phyloP scores from a whole-genome alignment of 2,797 vertebrate genomes.

The Paramormyrops hopkinsi region DNA sequence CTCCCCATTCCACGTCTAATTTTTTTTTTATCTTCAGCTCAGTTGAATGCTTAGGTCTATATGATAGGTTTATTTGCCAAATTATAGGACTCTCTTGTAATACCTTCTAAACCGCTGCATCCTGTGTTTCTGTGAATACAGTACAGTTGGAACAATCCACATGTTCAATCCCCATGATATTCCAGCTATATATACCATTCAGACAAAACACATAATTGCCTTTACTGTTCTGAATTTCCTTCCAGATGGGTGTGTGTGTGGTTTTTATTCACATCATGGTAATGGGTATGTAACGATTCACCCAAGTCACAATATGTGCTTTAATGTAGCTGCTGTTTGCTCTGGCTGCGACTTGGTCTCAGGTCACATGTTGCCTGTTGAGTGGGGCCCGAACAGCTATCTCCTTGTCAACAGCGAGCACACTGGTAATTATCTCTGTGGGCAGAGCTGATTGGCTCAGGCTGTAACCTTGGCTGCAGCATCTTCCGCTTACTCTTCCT shows the following conservation, averaged over 20 bases:
- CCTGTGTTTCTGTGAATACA: not conserved
- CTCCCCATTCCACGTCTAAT: not conserved
- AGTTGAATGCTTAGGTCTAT: not conserved
- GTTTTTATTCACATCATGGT: not conserved
- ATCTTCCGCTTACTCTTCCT: not conserved
- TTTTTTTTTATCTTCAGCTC: not conserved
- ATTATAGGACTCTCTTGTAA: not conserved
- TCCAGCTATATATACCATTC: not conserved
- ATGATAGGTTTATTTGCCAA: not conserved
- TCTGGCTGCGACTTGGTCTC: not conserved
- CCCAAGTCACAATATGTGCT: not conserved
- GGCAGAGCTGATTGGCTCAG: not conserved
- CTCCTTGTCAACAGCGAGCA: not conserved
- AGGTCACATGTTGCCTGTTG: not conserved
- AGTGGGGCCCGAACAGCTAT: not conserved
- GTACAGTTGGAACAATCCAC: not conserved
- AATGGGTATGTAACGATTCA: not conserved
- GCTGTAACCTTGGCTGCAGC: not conserved
- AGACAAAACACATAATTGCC: not conserved
- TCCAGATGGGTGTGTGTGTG: no score
- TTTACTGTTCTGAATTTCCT: not conserved
- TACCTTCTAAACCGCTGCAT: not conserved
- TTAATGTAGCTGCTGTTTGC: not conserved
- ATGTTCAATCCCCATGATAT: not conserved
- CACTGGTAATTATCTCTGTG: not conserved